These are phyloP conservation scores for Pterobdella sp. DNA, from an alignment of 2,888 invertebrate species.

Conservation along the genomic window DNA sequence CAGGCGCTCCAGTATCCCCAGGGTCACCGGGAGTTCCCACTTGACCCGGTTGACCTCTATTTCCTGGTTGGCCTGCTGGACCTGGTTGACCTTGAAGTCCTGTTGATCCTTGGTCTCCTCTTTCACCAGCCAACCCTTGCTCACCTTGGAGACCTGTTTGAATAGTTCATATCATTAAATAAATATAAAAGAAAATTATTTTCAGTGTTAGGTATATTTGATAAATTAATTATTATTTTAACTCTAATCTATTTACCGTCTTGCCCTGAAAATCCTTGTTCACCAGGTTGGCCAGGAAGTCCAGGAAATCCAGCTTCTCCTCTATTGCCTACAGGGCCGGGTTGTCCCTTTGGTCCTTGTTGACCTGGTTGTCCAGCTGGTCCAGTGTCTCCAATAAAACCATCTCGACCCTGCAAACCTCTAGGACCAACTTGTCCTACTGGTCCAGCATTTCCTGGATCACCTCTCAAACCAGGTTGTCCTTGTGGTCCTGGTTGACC, in stretches of 20 bases:
- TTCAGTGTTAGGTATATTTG: too few species aligned
- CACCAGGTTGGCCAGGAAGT: slow-evolving; percentile 36
- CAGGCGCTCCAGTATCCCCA: background rate
- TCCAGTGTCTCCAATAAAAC: slow-evolving; percentile 38
- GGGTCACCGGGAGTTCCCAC: slow-evolving; percentile 35
- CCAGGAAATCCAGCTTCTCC: slow-evolving; percentile 24
- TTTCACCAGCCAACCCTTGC: slow-evolving; percentile 40
- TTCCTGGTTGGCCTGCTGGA: slow-evolving; percentile 22
- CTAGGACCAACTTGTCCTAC: slow-evolving; percentile 27
- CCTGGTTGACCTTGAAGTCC: slow-evolving; percentile 14
- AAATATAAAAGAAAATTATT: background rate
- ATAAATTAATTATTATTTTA: too few species aligned
- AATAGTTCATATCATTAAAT: background rate
- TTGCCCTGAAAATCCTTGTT: slow-evolving; percentile 34
- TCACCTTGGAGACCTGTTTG: slow-evolving; percentile 34
- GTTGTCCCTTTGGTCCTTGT: slow-evolving; percentile 39
- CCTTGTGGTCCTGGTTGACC: slow-evolving; percentile 30
- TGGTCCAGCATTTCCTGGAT: slow-evolving; percentile 27
- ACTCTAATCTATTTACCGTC: background rate
- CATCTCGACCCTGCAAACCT: slow-evolving; percentile 21
- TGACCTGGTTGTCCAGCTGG: slow-evolving; percentile 39
- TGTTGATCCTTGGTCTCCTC: background rate
- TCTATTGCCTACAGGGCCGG: slow-evolving; percentile 40
- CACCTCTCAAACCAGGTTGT: slow-evolving; percentile 23
- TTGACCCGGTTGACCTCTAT: slow-evolving; percentile 22